Evolutionary conservation across 2,797 vertebrate species (phyloP).

Genomic region (Tangara arthus): DNA sequence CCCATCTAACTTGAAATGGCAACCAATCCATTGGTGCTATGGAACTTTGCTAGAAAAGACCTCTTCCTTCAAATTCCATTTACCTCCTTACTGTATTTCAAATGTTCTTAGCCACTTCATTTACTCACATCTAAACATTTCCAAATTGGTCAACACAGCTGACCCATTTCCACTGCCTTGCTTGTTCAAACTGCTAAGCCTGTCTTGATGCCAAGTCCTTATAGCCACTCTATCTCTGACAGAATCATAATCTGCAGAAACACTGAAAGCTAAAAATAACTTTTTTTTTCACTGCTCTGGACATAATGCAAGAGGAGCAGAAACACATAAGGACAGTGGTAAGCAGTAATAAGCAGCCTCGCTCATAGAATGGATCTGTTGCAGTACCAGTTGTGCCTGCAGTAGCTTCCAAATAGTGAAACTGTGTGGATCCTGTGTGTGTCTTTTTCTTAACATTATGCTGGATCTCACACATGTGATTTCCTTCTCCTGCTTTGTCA

Average conservation of each 20-base stretch:
- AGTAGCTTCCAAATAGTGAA: background rate
- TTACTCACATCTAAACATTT: background rate
- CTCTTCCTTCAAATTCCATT: background rate
- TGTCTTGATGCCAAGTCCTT: background rate
- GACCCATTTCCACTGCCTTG: background rate
- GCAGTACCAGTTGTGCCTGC: background rate
- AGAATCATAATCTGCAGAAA: background rate
- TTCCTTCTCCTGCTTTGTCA: background rate
- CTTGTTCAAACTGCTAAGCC: background rate
- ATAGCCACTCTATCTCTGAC: background rate
- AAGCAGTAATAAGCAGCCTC: background rate
- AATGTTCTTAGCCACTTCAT: background rate
- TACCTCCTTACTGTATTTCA: background rate
- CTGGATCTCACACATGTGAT: background rate
- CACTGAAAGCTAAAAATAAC: background rate
- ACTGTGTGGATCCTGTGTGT: accelerated
- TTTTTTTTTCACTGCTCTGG: background rate
- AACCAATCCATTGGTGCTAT: background rate
- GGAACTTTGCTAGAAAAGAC: background rate
- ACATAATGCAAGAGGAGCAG: background rate
- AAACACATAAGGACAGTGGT: background rate
- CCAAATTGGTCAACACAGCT: background rate
- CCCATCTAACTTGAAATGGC: background rate
- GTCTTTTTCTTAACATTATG: background rate
- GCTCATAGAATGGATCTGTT: background rate